Evolutionary conservation across 53 echinoderm and acorn worm species (phyloP).

Genomic region (Arbacia lixula): DNA sequence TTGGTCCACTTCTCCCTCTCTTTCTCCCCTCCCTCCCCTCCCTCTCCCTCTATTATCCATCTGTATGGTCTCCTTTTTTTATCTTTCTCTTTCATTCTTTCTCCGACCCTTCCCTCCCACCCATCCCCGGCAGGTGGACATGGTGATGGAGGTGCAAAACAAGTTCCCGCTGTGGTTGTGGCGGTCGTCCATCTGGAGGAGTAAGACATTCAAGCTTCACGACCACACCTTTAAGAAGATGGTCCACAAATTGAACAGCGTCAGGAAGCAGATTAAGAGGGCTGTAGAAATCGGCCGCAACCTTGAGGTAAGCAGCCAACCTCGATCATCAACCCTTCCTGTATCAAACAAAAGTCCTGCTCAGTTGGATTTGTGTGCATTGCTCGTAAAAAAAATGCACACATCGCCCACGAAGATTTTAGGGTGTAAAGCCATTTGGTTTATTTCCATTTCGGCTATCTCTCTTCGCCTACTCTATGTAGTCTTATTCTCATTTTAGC

Average conservation of each 20-base stretch:
- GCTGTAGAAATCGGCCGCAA: background rate
- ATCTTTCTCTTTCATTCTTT: background rate
- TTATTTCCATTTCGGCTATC: too few relatives aligned
- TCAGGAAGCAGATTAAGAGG: background rate
- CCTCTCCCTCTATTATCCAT: background rate
- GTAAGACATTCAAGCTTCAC: background rate
- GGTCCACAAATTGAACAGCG: background rate
- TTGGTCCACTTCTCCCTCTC: background rate
- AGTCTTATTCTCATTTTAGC: too few relatives aligned
- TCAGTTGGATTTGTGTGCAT: too few relatives aligned
- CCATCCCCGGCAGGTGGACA: slow-evolving; percentile 7
- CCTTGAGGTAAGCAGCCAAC: background rate
- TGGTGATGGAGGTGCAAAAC: slow-evolving; percentile 28
- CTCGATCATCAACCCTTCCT: too few relatives aligned
- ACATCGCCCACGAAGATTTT: too few relatives aligned
- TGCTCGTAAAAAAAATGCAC: too few relatives aligned
- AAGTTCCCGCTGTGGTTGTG: slow-evolving; percentile 42
- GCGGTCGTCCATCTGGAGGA: slow-evolving; percentile 4
- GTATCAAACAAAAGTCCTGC: too few relatives aligned
- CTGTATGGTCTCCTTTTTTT: background rate
- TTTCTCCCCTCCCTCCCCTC: background rate
- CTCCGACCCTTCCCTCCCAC: background rate
- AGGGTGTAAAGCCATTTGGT: too few relatives aligned
- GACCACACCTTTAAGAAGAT: background rate
- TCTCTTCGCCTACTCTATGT: too few relatives aligned